phyloP scores from a whole-genome alignment of 2,113 vertebrate species.

The Vidua chalybeata region DNA sequence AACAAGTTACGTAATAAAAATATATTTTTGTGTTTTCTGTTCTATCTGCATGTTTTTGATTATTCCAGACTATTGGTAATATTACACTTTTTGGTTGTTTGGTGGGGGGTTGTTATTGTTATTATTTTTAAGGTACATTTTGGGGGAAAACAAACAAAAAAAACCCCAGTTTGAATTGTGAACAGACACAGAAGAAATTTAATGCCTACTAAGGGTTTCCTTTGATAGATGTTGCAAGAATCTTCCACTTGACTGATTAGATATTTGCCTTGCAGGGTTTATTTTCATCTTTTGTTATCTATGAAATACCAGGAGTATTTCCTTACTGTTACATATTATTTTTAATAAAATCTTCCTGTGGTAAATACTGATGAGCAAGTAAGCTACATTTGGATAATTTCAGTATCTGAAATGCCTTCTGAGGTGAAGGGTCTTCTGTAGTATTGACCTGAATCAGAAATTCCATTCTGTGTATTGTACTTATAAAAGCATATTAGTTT shows the following conservation, averaged over 20 bases:
- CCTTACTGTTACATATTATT: neutral
- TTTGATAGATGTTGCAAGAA: neutral
- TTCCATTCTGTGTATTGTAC: neutral
- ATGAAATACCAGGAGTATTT: neutral
- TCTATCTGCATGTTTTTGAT: neutral
- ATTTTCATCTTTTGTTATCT: neutral
- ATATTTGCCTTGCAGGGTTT: neutral
- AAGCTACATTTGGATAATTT: neutral
- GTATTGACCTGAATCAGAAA: neutral
- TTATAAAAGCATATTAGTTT: neutral
- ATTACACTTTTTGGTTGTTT: rapidly evolving
- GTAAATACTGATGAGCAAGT: neutral
- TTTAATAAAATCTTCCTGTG: neutral
- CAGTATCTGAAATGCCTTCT: neutral
- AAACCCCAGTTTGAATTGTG: neutral
- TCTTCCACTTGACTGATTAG: neutral
- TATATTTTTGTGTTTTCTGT: rapidly evolving
- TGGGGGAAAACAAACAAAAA: neutral
- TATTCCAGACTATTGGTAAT: neutral
- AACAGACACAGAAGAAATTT: neutral
- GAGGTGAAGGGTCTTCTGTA: neutral
- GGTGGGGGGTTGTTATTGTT: neutral
- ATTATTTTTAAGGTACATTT: neutral
- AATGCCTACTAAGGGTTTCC: neutral
- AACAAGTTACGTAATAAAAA: neutral